A percentile compares a stretch with the other conserved stretches of the same genome.
Evolutionary conservation across 1,140 invertebrate genomes (phyloP).

Genomic region (Carposina sasakii): DNA sequence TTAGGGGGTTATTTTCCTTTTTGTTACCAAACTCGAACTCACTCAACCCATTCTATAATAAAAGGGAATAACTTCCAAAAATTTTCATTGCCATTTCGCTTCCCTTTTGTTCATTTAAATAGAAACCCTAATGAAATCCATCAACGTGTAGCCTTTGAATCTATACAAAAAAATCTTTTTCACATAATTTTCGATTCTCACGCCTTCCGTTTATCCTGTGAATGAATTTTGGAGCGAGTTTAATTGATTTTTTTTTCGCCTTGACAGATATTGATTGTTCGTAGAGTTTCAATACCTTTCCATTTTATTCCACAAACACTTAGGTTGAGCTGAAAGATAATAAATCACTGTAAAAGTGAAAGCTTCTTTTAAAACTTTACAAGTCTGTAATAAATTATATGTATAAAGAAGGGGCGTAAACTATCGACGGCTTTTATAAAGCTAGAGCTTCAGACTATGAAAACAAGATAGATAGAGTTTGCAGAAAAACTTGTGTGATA

Average conservation of each 20-base stretch:
- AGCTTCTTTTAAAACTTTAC: constrained; percentile 51
- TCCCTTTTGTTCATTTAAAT: too few relatives aligned
- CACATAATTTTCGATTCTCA: constrained; percentile 56
- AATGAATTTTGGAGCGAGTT: constrained; percentile 48
- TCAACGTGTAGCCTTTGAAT: too few relatives aligned
- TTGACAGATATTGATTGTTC: constrained; percentile 62
- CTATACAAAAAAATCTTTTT: constrained; percentile 53
- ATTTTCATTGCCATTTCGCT: too few relatives aligned
- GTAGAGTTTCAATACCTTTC: constrained; percentile 50
- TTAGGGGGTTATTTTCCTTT: too few relatives aligned
- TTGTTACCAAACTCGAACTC: too few relatives aligned
- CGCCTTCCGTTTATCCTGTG: constrained; percentile 56
- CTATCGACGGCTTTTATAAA: too few relatives aligned
- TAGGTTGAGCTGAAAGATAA: constrained; percentile 43
- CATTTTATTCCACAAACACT: constrained; percentile 61
- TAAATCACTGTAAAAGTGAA: constrained; percentile 62
- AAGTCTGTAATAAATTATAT: constrained; percentile 58
- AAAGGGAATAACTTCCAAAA: too few relatives aligned
- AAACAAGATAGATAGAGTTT: too few relatives aligned
- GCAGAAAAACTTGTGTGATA: too few relatives aligned
- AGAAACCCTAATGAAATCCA: too few relatives aligned
- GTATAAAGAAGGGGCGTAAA: constrained; percentile 39
- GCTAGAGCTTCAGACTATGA: too few relatives aligned
- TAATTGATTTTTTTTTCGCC: constrained; percentile 63
- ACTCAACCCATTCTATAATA: too few relatives aligned